Evolutionary conservation across 2,888 invertebrate species (phyloP).

Genomic region (Heliconius cydno): DNA sequence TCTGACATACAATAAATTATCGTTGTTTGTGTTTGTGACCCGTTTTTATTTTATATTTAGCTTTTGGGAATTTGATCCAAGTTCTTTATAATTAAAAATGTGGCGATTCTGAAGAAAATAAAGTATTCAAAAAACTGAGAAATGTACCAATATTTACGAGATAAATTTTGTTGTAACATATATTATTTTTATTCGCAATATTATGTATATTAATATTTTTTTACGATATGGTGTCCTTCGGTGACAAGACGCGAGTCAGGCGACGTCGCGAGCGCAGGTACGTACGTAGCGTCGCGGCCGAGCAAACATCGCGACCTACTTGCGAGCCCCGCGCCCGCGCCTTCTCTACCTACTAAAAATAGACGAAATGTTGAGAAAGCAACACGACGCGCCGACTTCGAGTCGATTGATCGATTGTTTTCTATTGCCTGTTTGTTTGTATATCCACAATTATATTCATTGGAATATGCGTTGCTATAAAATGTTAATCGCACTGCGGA

Average conservation of each 20-base stretch:
- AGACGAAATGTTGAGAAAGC: constrained; percentile 71
- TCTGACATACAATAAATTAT: constrained; percentile 64
- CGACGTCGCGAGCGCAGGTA: constrained; percentile 55
- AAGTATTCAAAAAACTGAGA: neutral
- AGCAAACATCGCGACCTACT: constrained; percentile 72
- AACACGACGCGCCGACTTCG: constrained; percentile 44
- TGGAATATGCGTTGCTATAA: neutral
- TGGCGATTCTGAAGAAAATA: neutral
- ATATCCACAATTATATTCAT: neutral
- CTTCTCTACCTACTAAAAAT: constrained; percentile 68
- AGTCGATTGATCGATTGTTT: constrained; percentile 39
- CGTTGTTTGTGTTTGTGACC: constrained; percentile 61
- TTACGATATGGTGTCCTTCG: constrained; percentile 54
- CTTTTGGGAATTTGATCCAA: constrained; percentile 60
- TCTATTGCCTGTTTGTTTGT: constrained; percentile 23
- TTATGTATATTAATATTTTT: neutral
- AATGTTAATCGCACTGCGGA: neutral
- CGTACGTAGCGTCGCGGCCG: constrained; percentile 54
- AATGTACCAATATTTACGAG: neutral
- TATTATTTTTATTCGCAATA: neutral
- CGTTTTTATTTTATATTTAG: constrained; percentile 60
- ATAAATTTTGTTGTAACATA: neutral
- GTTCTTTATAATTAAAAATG: neutral
- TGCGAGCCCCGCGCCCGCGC: constrained; percentile 63
- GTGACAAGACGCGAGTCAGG: constrained; percentile 51